A percentile compares a stretch with the other conserved stretches of the same genome.
Evolutionary conservation across 1,140 invertebrate genomes (phyloP).

Genomic region (Drosophila hydei): DNA sequence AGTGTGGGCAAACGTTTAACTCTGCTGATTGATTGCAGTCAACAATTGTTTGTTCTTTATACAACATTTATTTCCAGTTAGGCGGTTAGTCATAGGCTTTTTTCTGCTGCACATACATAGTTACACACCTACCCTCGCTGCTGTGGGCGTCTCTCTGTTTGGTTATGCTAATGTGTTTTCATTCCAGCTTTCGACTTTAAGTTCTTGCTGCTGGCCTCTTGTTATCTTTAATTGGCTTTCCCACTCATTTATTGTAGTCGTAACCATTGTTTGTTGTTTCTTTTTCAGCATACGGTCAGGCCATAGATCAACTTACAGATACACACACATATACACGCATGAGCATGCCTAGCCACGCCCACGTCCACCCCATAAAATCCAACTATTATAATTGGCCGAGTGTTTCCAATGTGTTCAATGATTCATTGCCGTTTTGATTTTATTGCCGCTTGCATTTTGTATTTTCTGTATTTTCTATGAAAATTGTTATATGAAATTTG

Average conservation of each 20-base stretch:
- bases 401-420: constrained; percentile 65
- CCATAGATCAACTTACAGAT: constrained; percentile 63
- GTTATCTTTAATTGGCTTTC: constrained; percentile 81
- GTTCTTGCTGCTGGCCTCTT: constrained; percentile 54
- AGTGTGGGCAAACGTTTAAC: constrained; percentile 72
- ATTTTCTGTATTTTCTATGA: constrained; percentile 4
- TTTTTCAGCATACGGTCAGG: constrained; percentile 46
- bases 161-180: constrained; percentile 67
- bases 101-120: background rate
- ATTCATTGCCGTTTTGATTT: constrained; percentile 74
- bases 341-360: constrained; percentile 12
- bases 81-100: constrained; percentile 52
- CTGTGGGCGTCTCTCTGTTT: constrained; percentile 45
- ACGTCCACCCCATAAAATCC: constrained; percentile 22
- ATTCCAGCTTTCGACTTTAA: constrained; percentile 39
- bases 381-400: constrained; percentile 62
- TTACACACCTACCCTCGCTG: background rate
- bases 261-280: constrained; percentile 47
- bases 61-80: constrained; percentile 78
- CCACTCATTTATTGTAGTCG: constrained; percentile 65
- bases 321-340: constrained; percentile 19
- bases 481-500: constrained; percentile 27
- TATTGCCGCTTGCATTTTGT: constrained; percentile 43
- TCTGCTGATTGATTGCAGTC: constrained; percentile 81
- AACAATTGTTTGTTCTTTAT: constrained; percentile 81